Evolutionary conservation across 2,888 invertebrate species (phyloP).

Genomic region (Petrolisthes cinctipes): DNA sequence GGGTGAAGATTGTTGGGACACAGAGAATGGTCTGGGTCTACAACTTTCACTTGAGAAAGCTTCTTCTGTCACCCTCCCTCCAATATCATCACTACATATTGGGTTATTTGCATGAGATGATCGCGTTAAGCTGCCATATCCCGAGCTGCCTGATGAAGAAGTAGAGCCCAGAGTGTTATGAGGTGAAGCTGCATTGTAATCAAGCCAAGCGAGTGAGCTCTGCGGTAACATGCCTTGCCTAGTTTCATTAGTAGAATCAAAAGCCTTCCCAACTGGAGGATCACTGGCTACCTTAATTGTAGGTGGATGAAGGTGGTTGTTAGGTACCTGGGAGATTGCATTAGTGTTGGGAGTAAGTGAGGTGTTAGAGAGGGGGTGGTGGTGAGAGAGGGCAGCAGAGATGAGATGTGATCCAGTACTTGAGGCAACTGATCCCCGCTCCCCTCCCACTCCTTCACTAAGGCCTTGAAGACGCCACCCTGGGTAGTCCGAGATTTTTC

Average conservation of each 20-base stretch:
- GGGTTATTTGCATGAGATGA: constrained; percentile 41
- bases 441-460: constrained; percentile 47
- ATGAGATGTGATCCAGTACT: constrained; percentile 53
- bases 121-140: constrained; percentile 59
- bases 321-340: constrained; percentile 62
- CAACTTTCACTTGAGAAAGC: constrained; percentile 7
- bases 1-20: constrained; percentile 39
- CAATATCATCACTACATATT: constrained; percentile 28
- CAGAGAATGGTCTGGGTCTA: constrained; percentile 16
- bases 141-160: constrained; percentile 54
- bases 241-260: constrained; percentile 39
- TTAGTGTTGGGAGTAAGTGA: constrained; percentile 64
- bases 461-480: constrained; percentile 48
- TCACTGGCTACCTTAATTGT: constrained; percentile 51
- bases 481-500: constrained; percentile 55
- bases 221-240: constrained; percentile 53
- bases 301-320: constrained; percentile 48
- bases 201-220: constrained; percentile 53
- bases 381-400: constrained; percentile 61
- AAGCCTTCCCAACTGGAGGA: constrained; percentile 37
- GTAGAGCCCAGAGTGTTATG: constrained; percentile 56
- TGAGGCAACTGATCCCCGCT: constrained; percentile 51
- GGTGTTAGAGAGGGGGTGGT: constrained; percentile 60
- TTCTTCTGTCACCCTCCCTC: constrained; percentile 27
- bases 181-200: constrained; percentile 52